A percentile compares a stretch with the other conserved stretches of the same genome.
Evolutionary conservation across 2,888 invertebrate genomes (phyloP).

Genomic region (Silvanus unidentatus): DNA sequence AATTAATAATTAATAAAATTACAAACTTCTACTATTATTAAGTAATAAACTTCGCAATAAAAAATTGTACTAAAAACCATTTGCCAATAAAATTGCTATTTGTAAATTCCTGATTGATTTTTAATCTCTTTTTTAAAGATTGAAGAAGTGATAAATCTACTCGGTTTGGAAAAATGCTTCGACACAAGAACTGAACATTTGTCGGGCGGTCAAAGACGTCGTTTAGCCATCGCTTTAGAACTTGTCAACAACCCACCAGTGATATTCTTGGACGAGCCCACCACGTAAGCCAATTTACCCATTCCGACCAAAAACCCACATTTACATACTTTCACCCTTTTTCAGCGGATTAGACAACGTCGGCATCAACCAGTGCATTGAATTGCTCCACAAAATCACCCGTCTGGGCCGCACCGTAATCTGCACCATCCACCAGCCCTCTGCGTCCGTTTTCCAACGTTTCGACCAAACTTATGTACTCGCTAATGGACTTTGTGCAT

Average conservation of each 20-base stretch:
- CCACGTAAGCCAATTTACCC: slow-evolving; percentile 54
- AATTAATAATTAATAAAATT: too few species aligned
- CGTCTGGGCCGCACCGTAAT: slow-evolving; percentile 68
- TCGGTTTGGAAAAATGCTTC: slow-evolving; percentile 61
- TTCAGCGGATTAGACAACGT: slow-evolving; percentile 67
- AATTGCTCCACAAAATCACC: slow-evolving; percentile 62
- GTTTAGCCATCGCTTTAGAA: slow-evolving; percentile 70
- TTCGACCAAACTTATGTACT: slow-evolving; percentile 61
- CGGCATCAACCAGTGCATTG: slow-evolving; percentile 66
- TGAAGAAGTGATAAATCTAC: slow-evolving; percentile 64
- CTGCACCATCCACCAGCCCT: slow-evolving; percentile 77
- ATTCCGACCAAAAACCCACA: neutral
- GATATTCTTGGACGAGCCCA: slow-evolving; percentile 76
- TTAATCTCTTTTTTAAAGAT: slow-evolving; percentile 49
- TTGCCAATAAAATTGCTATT: too few species aligned
- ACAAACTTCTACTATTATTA: too few species aligned
- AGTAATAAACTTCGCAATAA: too few species aligned
- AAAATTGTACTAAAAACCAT: too few species aligned
- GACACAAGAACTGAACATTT: slow-evolving; percentile 60
- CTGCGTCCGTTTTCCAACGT: slow-evolving; percentile 67
- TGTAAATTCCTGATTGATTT: neutral
- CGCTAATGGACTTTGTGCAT: slow-evolving; percentile 59
- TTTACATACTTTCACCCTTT: neutral
- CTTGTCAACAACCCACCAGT: slow-evolving; percentile 78
- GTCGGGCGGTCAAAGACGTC: slow-evolving; percentile 73